phyloP scores from a whole-genome alignment of 1,140 invertebrate genomes.

The Zaprionus vittiger region DNA sequence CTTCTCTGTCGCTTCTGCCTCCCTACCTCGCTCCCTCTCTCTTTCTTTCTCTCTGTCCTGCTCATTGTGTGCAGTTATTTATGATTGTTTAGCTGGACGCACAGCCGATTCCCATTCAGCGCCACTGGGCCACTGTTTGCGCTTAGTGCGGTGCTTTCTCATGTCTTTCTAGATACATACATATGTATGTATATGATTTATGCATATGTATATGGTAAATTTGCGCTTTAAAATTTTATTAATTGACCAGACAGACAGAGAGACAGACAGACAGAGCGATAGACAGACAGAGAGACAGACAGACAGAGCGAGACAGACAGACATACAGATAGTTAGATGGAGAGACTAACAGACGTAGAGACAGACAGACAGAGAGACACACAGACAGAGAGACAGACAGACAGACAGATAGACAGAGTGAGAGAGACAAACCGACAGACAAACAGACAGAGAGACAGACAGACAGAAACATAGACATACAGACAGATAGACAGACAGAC shows the following conservation, averaged over 20 bases:
- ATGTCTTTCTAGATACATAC: constrained; percentile 21
- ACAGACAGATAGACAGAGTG: too few species aligned
- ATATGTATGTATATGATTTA: background rate
- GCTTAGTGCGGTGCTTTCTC: constrained; percentile 60
- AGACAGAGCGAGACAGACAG: too few species aligned
- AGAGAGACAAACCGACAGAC: too few species aligned
- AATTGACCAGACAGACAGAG: constrained; percentile 17
- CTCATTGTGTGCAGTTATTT: constrained; percentile 66
- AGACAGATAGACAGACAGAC: too few species aligned
- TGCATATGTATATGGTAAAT: constrained; percentile 15
- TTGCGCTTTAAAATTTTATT: constrained; percentile 30
- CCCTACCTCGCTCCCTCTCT: background rate
- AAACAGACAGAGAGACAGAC: too few species aligned
- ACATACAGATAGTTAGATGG: too few species aligned
- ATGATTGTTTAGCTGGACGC: constrained; percentile 58
- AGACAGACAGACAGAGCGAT: background rate
- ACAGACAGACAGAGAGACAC: too few species aligned
- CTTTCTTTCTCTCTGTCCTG: constrained; percentile 31
- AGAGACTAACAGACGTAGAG: background rate
- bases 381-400: too few species aligned
- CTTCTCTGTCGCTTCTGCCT: constrained; percentile 35
- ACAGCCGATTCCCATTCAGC: constrained; percentile 48
- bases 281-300: too few species aligned
- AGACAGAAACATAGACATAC: accelerated
- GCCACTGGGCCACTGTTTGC: constrained; percentile 27